Evolutionary conservation across 2,888 invertebrate species (phyloP).

Genomic region (Itoplectis maculator): DNA sequence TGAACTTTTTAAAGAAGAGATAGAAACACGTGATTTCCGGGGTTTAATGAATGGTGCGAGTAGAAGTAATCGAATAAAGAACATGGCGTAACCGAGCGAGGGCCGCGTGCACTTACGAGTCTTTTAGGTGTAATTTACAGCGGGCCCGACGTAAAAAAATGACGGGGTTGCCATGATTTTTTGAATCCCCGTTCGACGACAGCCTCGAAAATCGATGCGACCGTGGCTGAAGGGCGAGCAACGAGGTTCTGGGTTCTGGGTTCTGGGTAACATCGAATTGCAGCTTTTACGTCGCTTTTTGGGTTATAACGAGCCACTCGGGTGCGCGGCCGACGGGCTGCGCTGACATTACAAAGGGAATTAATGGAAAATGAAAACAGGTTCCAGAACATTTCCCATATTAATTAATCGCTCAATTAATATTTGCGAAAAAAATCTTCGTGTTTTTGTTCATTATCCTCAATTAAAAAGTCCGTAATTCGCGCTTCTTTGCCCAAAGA

Average conservation of each 20-base stretch:
- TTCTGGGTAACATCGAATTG: slow-evolving; percentile 7
- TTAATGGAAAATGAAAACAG: background rate
- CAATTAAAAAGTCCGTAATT: too few relatives aligned
- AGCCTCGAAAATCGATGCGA: background rate
- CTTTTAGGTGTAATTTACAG: slow-evolving; percentile 9
- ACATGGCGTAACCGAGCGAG: background rate
- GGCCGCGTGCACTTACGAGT: background rate
- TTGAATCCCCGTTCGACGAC: background rate
- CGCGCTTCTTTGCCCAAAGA: too few relatives aligned
- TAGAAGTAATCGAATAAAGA: background rate
- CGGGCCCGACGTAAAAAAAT: background rate
- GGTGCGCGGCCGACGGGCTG: background rate
- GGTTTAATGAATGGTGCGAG: background rate
- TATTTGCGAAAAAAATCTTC: too few relatives aligned
- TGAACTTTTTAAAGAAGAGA: too few relatives aligned
- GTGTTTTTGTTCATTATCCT: too few relatives aligned
- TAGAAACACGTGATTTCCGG: background rate
- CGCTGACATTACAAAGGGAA: background rate
- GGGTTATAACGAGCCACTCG: background rate
- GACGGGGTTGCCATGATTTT: background rate
- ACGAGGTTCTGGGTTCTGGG: background rate
- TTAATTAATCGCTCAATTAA: background rate
- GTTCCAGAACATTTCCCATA: background rate
- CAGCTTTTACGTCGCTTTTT: background rate
- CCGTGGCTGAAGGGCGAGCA: background rate